phyloP scores from a whole-genome alignment of 2,888 invertebrate genomes.

The Mythimna ferrago region DNA sequence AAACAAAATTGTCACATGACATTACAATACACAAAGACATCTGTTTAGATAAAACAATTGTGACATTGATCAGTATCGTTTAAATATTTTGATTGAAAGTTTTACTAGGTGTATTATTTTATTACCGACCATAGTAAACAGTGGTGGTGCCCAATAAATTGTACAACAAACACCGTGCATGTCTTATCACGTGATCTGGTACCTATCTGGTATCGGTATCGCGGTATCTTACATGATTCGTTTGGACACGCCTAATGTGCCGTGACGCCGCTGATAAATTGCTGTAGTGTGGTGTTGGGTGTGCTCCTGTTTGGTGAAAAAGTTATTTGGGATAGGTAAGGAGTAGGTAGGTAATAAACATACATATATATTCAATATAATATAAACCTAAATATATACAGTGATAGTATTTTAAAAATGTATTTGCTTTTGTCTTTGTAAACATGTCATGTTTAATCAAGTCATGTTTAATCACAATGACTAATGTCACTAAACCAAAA shows the following conservation, averaged over 20 bases:
- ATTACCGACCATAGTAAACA: constrained; percentile 30
- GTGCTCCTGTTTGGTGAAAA: constrained; percentile 35
- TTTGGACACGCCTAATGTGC: constrained; percentile 74
- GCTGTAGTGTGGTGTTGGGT: constrained; percentile 56
- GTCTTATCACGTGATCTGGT: constrained; percentile 67
- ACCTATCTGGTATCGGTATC: constrained; percentile 65
- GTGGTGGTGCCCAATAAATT: constrained; percentile 58
- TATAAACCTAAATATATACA: too few relatives aligned
- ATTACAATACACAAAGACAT: too few relatives aligned
- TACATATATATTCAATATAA: too few relatives aligned
- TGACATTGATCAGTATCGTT: not conserved
- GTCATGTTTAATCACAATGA: too few relatives aligned
- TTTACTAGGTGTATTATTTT: constrained; percentile 16
- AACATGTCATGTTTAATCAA: too few relatives aligned
- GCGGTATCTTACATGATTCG: constrained; percentile 72
- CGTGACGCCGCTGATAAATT: constrained; percentile 79
- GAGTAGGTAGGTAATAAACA: too few relatives aligned
- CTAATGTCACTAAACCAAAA: too few relatives aligned
- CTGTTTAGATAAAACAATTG: too few relatives aligned
- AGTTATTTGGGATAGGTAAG: constrained; percentile 3
- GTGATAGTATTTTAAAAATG: too few relatives aligned
- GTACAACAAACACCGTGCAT: constrained; percentile 58
- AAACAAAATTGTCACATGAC: too few relatives aligned
- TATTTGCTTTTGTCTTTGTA: too few relatives aligned
- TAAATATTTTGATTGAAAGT: constrained; percentile 4